Evolutionary conservation across 1,140 invertebrate species (phyloP), one percentile per base, ranked within the genome.

Genomic region (Ceratitis capitata): DNA sequence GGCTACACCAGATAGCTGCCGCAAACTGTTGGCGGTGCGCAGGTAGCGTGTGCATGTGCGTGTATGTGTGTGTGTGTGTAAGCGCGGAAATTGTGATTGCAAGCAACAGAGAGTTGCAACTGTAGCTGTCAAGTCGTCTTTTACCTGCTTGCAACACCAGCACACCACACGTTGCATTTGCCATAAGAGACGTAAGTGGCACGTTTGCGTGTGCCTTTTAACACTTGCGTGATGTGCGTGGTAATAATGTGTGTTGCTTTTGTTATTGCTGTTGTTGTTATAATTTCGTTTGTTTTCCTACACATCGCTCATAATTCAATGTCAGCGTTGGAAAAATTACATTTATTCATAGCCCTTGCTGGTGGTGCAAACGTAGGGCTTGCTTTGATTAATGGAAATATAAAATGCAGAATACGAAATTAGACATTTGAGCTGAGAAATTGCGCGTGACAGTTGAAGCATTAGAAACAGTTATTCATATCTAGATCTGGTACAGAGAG

Each of bases 261-360:
- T 69, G 64, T 69, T 78, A 16, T 69, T n/a, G 69, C 19, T 23
- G 1, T n/a, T 78, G n/a, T n/a, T n/a, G n/a, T n/a, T n/a, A n/a
- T n/a, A n/a, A n/a, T n/a, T n/a, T n/a, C n/a, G n/a, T n/a, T n/a
- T n/a, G 42, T 26, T 78, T 78, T 45, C 35, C 39, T n/a, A 26
- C 69, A 78, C 69, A 78, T 78, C 69, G 69, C 69, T 78, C 69
- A 78, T 78, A 78, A 78, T 78, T 78, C 69, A 78, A 78, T 78
- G 69, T 78, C 69, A 78, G 69, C 69, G n/a, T n/a, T n/a, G 69
- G 35, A 78, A 78, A 78, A 78, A 32, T 64, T 26, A 12, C 39
- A n/a, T 10, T 35, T 64, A 7, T 61, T 12, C 7, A 6, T 61
- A 10, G 19, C 12, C 6, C 23, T 53, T 53, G 0, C 9, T 53